Percentiles rank a stretch among this genome's conserved stretches.
Conservation (phyloP, 2,797 vertebrate genomes). For the Oceanodroma leucorhoa region DNA sequence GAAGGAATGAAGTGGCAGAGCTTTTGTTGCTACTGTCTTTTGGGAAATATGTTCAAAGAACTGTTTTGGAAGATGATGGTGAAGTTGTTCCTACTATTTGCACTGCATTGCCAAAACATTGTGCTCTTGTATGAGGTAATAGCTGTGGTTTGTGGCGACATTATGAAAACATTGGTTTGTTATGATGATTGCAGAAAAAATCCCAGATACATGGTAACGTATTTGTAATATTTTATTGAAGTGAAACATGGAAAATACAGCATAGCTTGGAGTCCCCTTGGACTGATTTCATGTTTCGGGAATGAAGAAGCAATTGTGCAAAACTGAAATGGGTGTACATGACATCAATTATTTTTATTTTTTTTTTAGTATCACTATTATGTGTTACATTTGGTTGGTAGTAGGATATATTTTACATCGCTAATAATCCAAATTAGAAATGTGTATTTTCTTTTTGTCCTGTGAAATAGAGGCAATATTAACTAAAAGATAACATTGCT, state of each 20-base stretch:
- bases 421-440: neutral
- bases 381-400: neutral
- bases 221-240: slow-evolving; percentile 57
- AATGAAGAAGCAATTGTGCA: slow-evolving; percentile 52
- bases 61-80: slow-evolving; percentile 30
- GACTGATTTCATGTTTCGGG: slow-evolving; percentile 4
- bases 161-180: slow-evolving; percentile 38
- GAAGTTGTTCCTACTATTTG: slow-evolving; percentile 26
- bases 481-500: neutral
- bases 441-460: neutral
- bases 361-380: neutral
- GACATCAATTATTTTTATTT: neutral
- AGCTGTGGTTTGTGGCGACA: slow-evolving; percentile 12
- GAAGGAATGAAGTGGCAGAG: neutral
- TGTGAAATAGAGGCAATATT: neutral
- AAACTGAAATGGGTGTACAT: neutral
- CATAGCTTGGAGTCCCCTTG: slow-evolving; percentile 10
- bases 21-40: neutral
- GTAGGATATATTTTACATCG: neutral
- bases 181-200: slow-evolving; percentile 45
- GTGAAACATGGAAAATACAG: slow-evolving; percentile 34
- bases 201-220: slow-evolving; percentile 30
- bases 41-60: neutral
- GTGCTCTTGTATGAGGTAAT: slow-evolving; percentile 35
- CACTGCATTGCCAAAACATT: neutral